Percentiles rank a stretch among this genome's conserved stretches.
These are phyloP conservation scores for Meta bourneti DNA, from an alignment of 2,888 invertebrate genomes.

Conservation along the genomic window DNA sequence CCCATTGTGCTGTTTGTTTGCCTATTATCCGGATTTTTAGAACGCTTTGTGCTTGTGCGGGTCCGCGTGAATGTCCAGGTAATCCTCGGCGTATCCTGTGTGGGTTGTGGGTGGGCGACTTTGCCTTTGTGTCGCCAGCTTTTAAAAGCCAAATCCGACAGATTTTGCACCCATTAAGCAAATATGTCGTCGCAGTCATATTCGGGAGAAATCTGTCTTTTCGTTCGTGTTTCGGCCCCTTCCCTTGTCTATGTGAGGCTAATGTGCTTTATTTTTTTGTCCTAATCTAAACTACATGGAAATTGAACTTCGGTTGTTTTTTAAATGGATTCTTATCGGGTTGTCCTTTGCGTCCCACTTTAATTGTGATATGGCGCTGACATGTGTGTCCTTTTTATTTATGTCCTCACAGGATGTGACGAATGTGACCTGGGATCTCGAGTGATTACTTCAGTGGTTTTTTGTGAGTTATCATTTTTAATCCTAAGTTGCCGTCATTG, in stretches of 20 bases:
- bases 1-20: constrained; percentile 43
- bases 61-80: constrained; percentile 22
- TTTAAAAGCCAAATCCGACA: constrained; percentile 12
- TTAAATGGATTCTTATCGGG: neutral
- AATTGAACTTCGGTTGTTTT: constrained; percentile 22
- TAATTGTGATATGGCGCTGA: neutral
- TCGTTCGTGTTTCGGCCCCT: neutral
- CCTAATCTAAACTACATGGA: constrained; percentile 11
- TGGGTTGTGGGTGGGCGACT: constrained; percentile 40
- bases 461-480: too few species aligned
- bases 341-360: constrained; percentile 20
- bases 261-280: constrained; percentile 2
- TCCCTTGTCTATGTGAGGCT: neutral
- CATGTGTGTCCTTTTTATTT: neutral
- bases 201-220: neutral
- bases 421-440: constrained; percentile 6
- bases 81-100: neutral
- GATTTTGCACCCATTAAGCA: constrained; percentile 26
- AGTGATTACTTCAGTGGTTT: too few species aligned
- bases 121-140: constrained; percentile 11
- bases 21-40: constrained; percentile 31
- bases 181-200: constrained; percentile 5
- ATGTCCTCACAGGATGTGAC: constrained; percentile 28
- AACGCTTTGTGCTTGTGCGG: constrained; percentile 42
- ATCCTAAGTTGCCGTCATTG: too few species aligned